Evolutionary conservation across 2,797 vertebrate species (phyloP).

Genomic region (Poecilia velifera): DNA sequence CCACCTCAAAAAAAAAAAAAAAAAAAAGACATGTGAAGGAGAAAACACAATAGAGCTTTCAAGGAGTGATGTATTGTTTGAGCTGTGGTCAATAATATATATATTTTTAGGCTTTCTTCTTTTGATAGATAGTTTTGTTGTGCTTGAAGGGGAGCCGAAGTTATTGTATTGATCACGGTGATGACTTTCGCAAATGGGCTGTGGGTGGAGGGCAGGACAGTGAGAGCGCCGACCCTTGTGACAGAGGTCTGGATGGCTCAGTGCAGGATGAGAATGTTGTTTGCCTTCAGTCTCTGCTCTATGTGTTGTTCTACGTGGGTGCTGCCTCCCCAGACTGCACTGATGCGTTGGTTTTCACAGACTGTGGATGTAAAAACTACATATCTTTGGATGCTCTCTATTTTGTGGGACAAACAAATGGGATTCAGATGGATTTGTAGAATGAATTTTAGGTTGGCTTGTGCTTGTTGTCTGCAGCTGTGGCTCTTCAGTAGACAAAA

Average conservation of each 20-base stretch:
- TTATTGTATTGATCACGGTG: slow-evolving; percentile 65
- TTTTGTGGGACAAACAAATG: neutral
- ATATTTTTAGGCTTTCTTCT: slow-evolving; percentile 34
- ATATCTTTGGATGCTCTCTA: neutral
- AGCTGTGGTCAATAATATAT: slow-evolving; percentile 45
- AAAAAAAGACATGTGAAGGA: slow-evolving; percentile 5
- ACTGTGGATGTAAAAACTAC: neutral
- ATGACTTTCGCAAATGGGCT: slow-evolving; percentile 54
- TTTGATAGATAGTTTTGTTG: slow-evolving; percentile 63
- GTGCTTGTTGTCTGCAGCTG: neutral
- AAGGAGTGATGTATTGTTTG: slow-evolving; percentile 56
- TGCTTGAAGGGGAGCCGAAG: slow-evolving; percentile 25
- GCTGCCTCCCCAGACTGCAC: slow-evolving; percentile 8
- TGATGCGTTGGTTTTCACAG: slow-evolving; percentile 1
- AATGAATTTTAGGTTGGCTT: neutral
- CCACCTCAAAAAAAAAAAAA: slow-evolving; percentile 8
- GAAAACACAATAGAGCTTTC: slow-evolving; percentile 43
- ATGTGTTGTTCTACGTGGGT: slow-evolving; percentile 30
- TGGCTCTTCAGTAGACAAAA: neutral
- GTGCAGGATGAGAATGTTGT: slow-evolving; percentile 25
- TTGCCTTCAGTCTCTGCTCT: slow-evolving; percentile 30
- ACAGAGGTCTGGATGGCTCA: slow-evolving; percentile 32
- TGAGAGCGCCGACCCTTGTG: slow-evolving; percentile 15
- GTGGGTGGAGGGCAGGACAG: slow-evolving; percentile 43
- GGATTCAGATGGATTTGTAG: neutral